A percentile compares a stretch with the other conserved stretches of the same genome.
Evolutionary conservation across 2,888 invertebrate genomes (phyloP).

Genomic region (Oconnorella tubifera): DNA sequence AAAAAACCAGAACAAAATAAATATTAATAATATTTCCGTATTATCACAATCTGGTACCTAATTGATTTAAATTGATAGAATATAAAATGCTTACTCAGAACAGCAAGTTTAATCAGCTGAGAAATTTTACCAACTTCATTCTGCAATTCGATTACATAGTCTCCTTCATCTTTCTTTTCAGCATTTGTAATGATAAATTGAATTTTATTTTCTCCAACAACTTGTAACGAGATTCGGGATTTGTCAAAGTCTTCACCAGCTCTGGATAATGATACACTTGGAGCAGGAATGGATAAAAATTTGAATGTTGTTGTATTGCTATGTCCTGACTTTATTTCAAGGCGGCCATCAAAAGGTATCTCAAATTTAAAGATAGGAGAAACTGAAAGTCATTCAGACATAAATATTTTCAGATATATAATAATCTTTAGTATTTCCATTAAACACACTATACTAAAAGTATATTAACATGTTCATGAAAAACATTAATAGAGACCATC

Average conservation of each 20-base stretch:
- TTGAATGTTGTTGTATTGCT: background rate
- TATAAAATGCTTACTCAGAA: background rate
- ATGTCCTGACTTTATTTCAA: background rate
- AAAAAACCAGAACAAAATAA: no score
- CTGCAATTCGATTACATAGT: background rate
- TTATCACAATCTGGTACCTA: no score
- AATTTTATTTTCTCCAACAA: background rate
- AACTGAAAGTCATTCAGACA: no score
- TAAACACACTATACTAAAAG: no score
- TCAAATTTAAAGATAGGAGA: background rate
- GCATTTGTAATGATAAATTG: background rate
- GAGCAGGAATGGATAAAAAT: background rate
- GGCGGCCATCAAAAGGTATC: background rate
- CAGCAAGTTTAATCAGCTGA: background rate
- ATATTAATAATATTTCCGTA: no score
- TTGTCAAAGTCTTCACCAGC: constrained; percentile 1
- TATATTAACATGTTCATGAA: no score
- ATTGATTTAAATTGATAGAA: background rate
- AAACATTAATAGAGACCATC: no score
- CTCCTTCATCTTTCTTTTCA: background rate
- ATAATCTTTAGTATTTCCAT: no score
- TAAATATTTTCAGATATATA: no score
- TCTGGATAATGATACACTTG: background rate
- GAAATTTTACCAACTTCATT: background rate
- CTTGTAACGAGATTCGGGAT: background rate